A percentile compares a stretch with the other conserved stretches of the same genome.
Conservation (phyloP, 2,888 invertebrate species). For the Pinctada fucata region DNA sequence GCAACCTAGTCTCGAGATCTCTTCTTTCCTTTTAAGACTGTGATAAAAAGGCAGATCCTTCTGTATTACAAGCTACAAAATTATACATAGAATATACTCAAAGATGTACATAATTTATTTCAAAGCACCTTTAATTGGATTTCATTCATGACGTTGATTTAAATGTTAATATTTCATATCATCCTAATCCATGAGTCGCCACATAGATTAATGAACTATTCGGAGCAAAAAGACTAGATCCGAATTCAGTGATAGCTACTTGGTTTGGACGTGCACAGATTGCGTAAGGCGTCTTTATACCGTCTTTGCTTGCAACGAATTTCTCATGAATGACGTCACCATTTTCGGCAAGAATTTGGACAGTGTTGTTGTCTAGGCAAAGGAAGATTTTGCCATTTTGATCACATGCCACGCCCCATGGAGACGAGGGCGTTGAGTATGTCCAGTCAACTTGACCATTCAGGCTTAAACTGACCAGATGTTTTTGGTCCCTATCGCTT, state of each 20-base stretch:
- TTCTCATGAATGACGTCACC: slow-evolving; percentile 47
- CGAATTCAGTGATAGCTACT: slow-evolving; percentile 56
- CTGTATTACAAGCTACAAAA: no score
- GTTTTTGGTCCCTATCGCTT: slow-evolving; percentile 52
- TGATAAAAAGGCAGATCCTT: no score
- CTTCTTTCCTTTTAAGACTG: no score
- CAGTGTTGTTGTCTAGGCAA: slow-evolving; percentile 51
- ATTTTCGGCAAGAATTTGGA: slow-evolving; percentile 50
- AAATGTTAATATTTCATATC: no score
- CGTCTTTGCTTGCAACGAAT: slow-evolving; percentile 49
- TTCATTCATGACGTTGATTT: no score
- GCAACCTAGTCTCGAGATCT: no score
- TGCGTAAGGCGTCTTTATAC: slow-evolving; percentile 54
- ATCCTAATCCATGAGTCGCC: background rate
- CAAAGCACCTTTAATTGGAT: no score
- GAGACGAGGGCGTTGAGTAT: slow-evolving; percentile 47
- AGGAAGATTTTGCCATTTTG: slow-evolving; percentile 47
- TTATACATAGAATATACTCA: no score
- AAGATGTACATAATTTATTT: no score
- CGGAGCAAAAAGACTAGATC: slow-evolving; percentile 54
- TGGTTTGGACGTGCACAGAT: slow-evolving; percentile 44
- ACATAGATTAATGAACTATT: slow-evolving; percentile 53
- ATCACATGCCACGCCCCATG: slow-evolving; percentile 56
- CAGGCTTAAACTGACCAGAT: slow-evolving; percentile 45
- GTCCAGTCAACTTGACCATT: slow-evolving; percentile 51